phyloP scores from a whole-genome alignment of 2,797 vertebrate species.

The Alosa sapidissima region DNA sequence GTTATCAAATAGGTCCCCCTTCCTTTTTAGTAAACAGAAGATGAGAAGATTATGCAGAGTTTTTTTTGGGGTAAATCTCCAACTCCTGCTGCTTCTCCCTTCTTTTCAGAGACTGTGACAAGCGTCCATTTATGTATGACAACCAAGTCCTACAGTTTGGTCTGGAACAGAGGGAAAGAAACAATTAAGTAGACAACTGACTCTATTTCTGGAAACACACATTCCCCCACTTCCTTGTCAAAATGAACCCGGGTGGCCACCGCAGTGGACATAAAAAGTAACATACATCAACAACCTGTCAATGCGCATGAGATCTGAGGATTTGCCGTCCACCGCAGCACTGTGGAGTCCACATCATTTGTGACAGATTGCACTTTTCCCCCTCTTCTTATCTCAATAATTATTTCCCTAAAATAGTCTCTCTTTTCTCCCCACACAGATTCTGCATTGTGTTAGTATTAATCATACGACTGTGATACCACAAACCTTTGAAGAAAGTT shows the following conservation, averaged over 20 bases:
- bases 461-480: not conserved
- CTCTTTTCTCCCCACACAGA: not conserved
- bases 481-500: not conserved
- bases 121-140: not conserved
- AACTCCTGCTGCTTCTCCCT: not conserved
- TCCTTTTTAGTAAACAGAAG: not conserved
- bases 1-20: not conserved
- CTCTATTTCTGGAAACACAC: not conserved
- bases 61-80: not conserved
- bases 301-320: not conserved
- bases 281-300: not conserved
- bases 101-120: not conserved
- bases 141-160: constrained; percentile 16
- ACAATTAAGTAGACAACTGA: constrained; percentile 18
- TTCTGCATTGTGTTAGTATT: not conserved
- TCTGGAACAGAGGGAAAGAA: constrained; percentile 12
- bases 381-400: not conserved
- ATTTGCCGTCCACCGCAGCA: not conserved
- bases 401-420: not conserved
- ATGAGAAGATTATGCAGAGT: too few species aligned
- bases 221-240: not conserved
- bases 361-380: not conserved
- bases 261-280: constrained; percentile 9
- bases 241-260: not conserved
- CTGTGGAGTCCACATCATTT: not conserved